Percentiles rank a stretch among this genome's conserved stretches.
phyloP scores from a whole-genome alignment of 2,797 vertebrate genomes.

The Phrynocephalus vlangalii region DNA sequence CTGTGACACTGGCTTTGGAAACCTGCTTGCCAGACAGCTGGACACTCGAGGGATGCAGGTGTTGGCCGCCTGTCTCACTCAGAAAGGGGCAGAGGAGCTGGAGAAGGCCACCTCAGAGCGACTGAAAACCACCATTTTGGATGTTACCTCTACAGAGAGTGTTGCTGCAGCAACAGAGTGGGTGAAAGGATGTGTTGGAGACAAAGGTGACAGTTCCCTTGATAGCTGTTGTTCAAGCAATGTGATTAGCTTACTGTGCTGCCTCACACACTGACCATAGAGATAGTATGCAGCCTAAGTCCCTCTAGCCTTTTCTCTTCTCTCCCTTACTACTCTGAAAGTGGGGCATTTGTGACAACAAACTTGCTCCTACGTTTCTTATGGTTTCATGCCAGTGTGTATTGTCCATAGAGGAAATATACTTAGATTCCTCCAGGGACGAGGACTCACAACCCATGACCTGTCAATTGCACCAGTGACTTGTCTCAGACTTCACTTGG shows the following conservation, averaged over 20 bases:
- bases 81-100: background rate
- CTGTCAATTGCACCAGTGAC: no score
- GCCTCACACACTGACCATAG: background rate
- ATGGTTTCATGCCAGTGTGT: no score
- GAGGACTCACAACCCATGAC: no score
- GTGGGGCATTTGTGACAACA: background rate
- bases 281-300: background rate
- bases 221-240: no score
- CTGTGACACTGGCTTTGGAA: slow-evolving; percentile 19
- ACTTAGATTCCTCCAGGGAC: no score
- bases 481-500: no score
- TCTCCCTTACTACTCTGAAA: background rate
- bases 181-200: slow-evolving; percentile 7
- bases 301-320: background rate
- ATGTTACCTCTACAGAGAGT: background rate
- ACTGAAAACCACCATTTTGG: background rate
- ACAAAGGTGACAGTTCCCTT: background rate
- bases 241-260: background rate
- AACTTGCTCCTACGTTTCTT: background rate
- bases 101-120: background rate
- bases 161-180: background rate
- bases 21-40: slow-evolving; percentile 1
- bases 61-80: background rate
- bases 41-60: background rate
- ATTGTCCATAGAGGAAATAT: no score